These are phyloP conservation scores for Microcebus ravelobensis DNA, from an alignment of 2,113 vertebrate genomes.

Conservation along the genomic window DNA sequence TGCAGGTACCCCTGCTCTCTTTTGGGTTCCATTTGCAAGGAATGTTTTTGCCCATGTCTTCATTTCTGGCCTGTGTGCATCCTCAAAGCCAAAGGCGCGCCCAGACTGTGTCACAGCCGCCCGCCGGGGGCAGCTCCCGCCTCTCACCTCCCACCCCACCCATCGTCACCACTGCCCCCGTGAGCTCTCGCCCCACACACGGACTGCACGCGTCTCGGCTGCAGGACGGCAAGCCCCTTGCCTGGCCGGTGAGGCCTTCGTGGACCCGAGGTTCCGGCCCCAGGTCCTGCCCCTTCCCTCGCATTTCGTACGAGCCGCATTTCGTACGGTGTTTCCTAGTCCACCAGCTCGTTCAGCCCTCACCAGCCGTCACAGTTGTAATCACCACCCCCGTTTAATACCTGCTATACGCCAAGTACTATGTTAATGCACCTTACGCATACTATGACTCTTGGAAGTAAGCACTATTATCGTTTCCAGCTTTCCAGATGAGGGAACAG, in stretches of 20 bases:
- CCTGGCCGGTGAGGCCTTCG: not conserved
- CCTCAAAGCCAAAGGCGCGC: not conserved
- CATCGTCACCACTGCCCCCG: rapidly evolving
- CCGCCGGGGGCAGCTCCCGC: too few relatives aligned
- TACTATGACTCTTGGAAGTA: too few relatives aligned
- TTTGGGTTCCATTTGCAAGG: not conserved
- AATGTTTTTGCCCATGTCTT: not conserved
- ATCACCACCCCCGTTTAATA: not conserved
- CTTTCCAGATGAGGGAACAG: not conserved
- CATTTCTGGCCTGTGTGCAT: too few relatives aligned
- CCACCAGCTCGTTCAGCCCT: rapidly evolving
- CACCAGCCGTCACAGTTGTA: rapidly evolving
- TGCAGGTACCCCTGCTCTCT: not conserved
- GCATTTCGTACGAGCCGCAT: not conserved
- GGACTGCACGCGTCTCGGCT: not conserved
- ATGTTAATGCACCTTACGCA: not conserved
- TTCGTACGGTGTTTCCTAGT: rapidly evolving
- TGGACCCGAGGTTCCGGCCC: not conserved
- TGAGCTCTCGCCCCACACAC: not conserved
- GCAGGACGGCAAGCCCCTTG: not conserved
- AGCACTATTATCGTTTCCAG: not conserved
- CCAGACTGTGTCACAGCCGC: not conserved
- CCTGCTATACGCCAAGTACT: not conserved
- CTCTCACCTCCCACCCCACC: not conserved
- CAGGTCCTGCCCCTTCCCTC: not conserved